Evolutionary conservation across 2,113 vertebrate genomes (phyloP).

Genomic region (Orthonyx spaldingii): DNA sequence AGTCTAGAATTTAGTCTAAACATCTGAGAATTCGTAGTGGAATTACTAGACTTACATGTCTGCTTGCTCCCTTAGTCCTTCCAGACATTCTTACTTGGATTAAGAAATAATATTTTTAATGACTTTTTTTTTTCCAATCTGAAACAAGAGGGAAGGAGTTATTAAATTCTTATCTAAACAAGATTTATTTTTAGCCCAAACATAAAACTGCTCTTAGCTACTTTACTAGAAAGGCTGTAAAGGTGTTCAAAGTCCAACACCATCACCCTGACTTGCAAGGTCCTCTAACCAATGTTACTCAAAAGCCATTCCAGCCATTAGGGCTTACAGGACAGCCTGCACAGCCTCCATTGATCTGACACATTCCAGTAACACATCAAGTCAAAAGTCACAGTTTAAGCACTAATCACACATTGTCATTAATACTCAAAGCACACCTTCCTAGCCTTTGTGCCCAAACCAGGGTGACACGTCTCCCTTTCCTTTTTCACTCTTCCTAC

Average conservation of each 20-base stretch:
- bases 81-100: background rate
- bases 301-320: background rate
- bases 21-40: background rate
- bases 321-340: accelerated
- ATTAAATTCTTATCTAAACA: background rate
- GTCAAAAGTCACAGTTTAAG: background rate
- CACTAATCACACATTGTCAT: background rate
- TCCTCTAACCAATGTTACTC: background rate
- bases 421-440: background rate
- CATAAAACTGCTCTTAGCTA: background rate
- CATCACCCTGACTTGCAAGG: background rate
- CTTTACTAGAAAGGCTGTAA: background rate
- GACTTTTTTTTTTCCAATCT: background rate
- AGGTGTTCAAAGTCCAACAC: background rate
- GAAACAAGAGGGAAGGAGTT: background rate
- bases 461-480: background rate
- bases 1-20: background rate
- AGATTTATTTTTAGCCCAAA: background rate
- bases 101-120: background rate
- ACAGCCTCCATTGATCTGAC: background rate
- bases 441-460: background rate
- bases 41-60: background rate
- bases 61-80: background rate
- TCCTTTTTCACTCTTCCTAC: background rate
- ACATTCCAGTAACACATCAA: background rate